Conservation (phyloP, 1,140 invertebrate species). For the Bombyx mandarina region DNA sequence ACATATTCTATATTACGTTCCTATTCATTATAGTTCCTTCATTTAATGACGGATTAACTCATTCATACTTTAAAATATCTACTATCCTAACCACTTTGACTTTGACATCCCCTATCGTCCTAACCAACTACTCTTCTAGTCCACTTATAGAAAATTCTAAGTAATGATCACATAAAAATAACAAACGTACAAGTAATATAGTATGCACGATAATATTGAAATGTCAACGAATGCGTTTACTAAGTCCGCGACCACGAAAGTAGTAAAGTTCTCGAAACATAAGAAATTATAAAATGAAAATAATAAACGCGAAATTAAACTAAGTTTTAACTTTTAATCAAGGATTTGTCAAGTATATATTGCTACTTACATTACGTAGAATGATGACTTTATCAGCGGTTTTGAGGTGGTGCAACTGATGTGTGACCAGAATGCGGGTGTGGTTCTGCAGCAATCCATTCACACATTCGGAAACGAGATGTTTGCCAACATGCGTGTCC, state of each 20-base stretch:
- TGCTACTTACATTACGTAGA: conserved; percentile 69
- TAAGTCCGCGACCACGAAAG: not conserved
- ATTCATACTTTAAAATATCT: too few species aligned
- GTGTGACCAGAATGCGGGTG: conserved; percentile 86
- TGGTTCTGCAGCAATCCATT: conserved; percentile 79
- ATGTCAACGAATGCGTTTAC: too few species aligned
- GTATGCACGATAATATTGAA: too few species aligned
- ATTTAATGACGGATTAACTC: too few species aligned
- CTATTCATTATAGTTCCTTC: too few species aligned
- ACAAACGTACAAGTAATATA: too few species aligned
- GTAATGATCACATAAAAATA: too few species aligned
- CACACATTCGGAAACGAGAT: conserved; percentile 77
- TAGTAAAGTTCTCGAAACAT: not conserved
- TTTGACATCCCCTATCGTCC: too few species aligned
- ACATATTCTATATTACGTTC: too few species aligned
- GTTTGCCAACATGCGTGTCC: conserved; percentile 79
- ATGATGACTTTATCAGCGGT: conserved; percentile 80
- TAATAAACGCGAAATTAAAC: not conserved
- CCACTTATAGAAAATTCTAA: too few species aligned
- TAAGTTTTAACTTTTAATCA: not conserved
- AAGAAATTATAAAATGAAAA: not conserved
- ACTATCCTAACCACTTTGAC: too few species aligned
- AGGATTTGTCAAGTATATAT: not conserved
- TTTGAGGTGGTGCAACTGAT: conserved; percentile 89
- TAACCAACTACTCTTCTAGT: too few species aligned